Evolutionary conservation across 2,113 vertebrate genomes (phyloP), one percentile per base, ranked within the genome.

Genomic region (Oreotrochilus melanogaster): DNA sequence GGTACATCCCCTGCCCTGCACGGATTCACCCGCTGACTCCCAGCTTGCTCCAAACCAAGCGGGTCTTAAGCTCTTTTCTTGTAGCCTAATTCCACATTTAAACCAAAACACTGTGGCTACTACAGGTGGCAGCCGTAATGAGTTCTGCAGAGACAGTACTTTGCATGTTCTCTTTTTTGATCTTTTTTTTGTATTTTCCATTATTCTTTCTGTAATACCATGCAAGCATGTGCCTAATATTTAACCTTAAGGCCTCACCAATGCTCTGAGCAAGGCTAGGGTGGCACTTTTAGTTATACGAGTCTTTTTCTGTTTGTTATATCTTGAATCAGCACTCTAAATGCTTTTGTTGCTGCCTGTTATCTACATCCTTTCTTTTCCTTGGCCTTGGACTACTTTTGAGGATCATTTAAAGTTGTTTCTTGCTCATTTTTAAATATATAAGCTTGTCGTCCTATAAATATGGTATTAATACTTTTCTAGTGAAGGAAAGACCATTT

Each of bases 1-100:
- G 99, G 99, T 99, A 93, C 16, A 3, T 45, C 17, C 37, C 7
- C 11, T 2, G 6, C 54, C 21, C 0, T 3, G 30, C 37, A 45
- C 3, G 0, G 8, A 11, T 43, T 37, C 27, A 2, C 9, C 0
- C 10, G 6, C 6, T 35, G 21, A 7, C 67, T 1, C 22, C 12
- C 60, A 18, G 39, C 75, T 35, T 17, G 13, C 33, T 33, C 60
- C 11, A 3, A 9, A 8, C 0, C 6, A 2, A 11, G 27, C 10
- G 0, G 2, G 6, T 31, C 47, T 76, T 14, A 12, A 62, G 17
- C 43, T 57, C 16, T n/a, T 58, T 27, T 31, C 6, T 31, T 27
- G 8, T 9, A 31, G 22, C 24, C 31, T 28, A 18, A 2, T 47
- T 84, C 58, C 15, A 2, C 56, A 51, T 71, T 0, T 21, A 4